Evolutionary conservation across 1,140 invertebrate species (phyloP).

Genomic region (Teleopsis dalmanni): DNA sequence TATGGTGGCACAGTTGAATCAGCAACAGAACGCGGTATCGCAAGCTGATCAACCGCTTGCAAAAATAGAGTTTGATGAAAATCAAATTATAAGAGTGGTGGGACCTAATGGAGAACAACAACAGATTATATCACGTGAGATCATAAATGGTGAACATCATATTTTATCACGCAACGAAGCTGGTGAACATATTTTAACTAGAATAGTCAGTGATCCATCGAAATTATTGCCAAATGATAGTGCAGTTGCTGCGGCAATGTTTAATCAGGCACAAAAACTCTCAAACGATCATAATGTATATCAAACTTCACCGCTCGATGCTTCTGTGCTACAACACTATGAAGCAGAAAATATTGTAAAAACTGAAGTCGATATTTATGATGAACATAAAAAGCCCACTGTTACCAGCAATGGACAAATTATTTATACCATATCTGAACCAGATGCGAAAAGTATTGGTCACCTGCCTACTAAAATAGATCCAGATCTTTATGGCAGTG

Average conservation of each 20-base stretch:
- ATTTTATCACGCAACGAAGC: conserved; percentile 43
- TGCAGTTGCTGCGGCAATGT: conserved; percentile 40
- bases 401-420: conserved; percentile 30
- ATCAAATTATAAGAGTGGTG: conserved; percentile 41
- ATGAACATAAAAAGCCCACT: conserved; percentile 39
- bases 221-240: conserved; percentile 41
- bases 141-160: conserved; percentile 43
- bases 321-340: conserved; percentile 36
- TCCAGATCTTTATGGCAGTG: conserved; percentile 34
- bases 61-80: conserved; percentile 43
- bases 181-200: conserved; percentile 42
- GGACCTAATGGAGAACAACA: conserved; percentile 42
- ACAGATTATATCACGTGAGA: conserved; percentile 44
- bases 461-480: conserved; percentile 46
- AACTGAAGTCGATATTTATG: conserved; percentile 39
- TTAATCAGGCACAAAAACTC: conserved; percentile 40
- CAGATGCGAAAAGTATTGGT: conserved; percentile 47
- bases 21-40: conserved; percentile 20
- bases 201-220: conserved; percentile 43
- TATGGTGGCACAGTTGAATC: conserved; percentile 35
- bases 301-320: conserved; percentile 38
- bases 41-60: conserved; percentile 30
- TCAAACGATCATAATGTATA: conserved; percentile 39
- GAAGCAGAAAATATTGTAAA: conserved; percentile 39
- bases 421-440: conserved; percentile 41